phyloP scores from a whole-genome alignment of 92 coral and sea anemone species.

The Epizoanthus stellaris region DNA sequence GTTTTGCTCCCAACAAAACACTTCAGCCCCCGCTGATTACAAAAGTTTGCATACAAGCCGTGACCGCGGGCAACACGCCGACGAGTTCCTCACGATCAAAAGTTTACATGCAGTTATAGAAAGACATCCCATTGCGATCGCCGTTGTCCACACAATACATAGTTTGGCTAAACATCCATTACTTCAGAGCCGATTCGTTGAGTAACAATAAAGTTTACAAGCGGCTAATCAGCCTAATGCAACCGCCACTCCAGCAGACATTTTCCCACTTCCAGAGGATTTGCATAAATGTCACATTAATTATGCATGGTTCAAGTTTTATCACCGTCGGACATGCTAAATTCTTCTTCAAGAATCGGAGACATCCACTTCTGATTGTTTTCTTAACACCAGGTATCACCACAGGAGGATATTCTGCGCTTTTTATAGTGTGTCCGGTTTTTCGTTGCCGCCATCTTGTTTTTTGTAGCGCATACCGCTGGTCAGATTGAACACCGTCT shows the following conservation, averaged over 20 bases:
- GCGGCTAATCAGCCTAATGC: neutral
- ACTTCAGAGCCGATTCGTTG: neutral
- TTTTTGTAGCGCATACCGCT: too few species aligned
- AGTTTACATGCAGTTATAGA: too few species aligned
- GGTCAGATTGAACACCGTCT: too few species aligned
- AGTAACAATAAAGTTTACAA: neutral
- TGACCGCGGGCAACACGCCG: neutral
- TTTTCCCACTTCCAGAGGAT: neutral
- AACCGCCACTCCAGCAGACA: too few species aligned
- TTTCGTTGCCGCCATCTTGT: too few species aligned
- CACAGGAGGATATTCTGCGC: neutral
- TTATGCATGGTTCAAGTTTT: conserved; percentile 11
- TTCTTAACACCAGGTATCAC: neutral
- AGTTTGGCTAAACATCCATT: too few species aligned
- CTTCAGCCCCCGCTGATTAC: neutral
- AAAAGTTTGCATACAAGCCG: neutral
- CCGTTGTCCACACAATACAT: too few species aligned
- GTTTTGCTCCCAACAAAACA: neutral
- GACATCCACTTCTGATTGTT: neutral
- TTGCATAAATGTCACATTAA: conserved; percentile 19
- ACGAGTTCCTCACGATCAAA: neutral
- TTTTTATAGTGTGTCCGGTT: neutral
- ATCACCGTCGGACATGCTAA: neutral
- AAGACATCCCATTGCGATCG: too few species aligned
- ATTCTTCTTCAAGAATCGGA: neutral